Percentiles rank a stretch among this genome's conserved stretches.
These are phyloP conservation scores for Barypeithes pellucidus DNA, from an alignment of 2,888 invertebrate genomes.

Conservation along the genomic window DNA sequence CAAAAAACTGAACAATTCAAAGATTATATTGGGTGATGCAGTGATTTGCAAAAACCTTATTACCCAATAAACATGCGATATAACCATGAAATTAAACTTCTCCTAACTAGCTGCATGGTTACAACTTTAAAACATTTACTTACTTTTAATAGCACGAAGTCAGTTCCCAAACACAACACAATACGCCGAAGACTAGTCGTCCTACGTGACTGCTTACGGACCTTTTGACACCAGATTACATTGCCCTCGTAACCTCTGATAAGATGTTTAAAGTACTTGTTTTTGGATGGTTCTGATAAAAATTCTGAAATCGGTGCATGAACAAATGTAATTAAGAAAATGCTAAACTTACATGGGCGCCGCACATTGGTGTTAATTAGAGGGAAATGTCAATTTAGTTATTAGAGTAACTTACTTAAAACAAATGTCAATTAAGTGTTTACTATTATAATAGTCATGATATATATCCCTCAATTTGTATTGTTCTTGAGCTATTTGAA, in stretches of 20 bases:
- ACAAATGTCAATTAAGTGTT: too few species aligned
- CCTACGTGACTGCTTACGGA: constrained; percentile 31
- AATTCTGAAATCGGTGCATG: constrained; percentile 12
- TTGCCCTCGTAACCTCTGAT: constrained; percentile 35
- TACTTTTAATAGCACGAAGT: constrained; percentile 20
- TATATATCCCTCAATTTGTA: too few species aligned
- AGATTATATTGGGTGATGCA: too few species aligned
- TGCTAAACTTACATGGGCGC: background rate
- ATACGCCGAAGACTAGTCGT: constrained; percentile 29
- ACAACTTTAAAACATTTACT: constrained; percentile 10
- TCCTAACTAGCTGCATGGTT: background rate
- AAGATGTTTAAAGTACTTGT: constrained; percentile 17
- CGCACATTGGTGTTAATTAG: background rate
- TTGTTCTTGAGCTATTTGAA: too few species aligned
- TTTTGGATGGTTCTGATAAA: constrained; percentile 11
- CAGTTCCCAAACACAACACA: constrained; percentile 33
- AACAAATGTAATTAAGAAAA: constrained; percentile 1
- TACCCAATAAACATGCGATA: too few species aligned
- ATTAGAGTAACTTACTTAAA: too few species aligned
- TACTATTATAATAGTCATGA: too few species aligned
- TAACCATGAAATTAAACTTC: too few species aligned
- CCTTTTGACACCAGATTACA: constrained; percentile 45
- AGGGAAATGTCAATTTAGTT: background rate
- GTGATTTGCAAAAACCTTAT: too few species aligned
- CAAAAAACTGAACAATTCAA: too few species aligned